These are phyloP conservation scores for Labeo catla DNA, from an alignment of 2,113 vertebrate species.

Conservation along the genomic window DNA sequence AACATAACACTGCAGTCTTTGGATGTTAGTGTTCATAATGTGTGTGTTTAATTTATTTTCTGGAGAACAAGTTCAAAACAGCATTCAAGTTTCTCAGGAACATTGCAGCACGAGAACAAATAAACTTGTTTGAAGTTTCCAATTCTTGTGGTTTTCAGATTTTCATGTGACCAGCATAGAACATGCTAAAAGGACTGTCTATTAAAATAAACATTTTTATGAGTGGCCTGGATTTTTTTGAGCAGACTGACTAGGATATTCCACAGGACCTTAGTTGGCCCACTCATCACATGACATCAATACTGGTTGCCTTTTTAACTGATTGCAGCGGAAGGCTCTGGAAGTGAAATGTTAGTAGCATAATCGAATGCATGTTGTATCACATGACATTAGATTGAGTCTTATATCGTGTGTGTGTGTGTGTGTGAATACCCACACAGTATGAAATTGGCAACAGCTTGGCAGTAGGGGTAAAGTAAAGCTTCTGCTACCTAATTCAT, in stretches of 20 bases:
- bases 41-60: slow-evolving; percentile 73
- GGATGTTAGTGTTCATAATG: slow-evolving; percentile 58
- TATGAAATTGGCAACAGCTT: background rate
- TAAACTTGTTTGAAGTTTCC: slow-evolving; percentile 68
- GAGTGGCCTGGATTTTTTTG: background rate
- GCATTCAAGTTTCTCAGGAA: slow-evolving; percentile 76
- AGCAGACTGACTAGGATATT: background rate
- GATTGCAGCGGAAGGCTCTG: background rate
- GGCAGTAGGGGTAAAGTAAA: background rate
- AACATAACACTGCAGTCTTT: slow-evolving; percentile 23
- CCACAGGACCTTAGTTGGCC: background rate
- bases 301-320: background rate
- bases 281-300: background rate
- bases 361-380: background rate
- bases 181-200: background rate
- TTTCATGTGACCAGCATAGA: background rate
- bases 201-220: background rate
- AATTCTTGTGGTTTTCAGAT: slow-evolving; percentile 17
- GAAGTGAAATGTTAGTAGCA: slow-evolving; percentile 7
- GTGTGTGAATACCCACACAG: background rate
- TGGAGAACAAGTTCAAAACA: slow-evolving; percentile 54
- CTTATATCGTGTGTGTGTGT: background rate
- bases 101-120: slow-evolving; percentile 69
- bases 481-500: background rate
- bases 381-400: background rate